Percentiles rank a stretch among this genome's conserved stretches.
Evolutionary conservation across 2,113 vertebrate species (phyloP).

Genomic region (Montifringilla adamsi): DNA sequence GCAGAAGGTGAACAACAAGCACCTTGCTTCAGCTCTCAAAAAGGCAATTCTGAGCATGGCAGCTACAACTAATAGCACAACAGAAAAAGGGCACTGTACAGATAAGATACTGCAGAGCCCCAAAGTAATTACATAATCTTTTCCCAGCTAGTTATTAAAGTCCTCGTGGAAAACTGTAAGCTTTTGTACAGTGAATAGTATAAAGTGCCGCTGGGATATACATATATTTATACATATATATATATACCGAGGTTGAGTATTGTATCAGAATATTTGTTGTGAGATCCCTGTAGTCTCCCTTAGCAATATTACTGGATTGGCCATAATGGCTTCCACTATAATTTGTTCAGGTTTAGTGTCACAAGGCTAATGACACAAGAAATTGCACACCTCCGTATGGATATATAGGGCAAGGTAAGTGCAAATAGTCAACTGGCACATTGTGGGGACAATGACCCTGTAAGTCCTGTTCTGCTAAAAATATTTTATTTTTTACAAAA

Average conservation of each 20-base stretch:
- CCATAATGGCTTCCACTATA: conserved; percentile 76
- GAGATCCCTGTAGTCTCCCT: conserved; percentile 92
- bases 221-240: conserved; percentile 89
- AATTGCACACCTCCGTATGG: conserved; percentile 94
- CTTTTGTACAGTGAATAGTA: conserved; percentile 97
- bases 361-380: conserved; percentile 88
- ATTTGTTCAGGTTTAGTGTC: conserved; percentile 85
- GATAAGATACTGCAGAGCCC: conserved; percentile 80
- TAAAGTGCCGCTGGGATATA: conserved; percentile 98
- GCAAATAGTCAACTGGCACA: conserved; percentile 99
- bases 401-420: conserved; percentile 94
- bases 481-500: conserved; percentile 99
- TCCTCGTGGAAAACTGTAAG: conserved; percentile 82
- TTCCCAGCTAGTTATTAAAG: conserved; percentile 80
- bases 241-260: conserved; percentile 91
- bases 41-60: conserved; percentile 93
- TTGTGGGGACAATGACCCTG: conserved; percentile 99
- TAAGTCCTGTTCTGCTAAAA: conserved; percentile 99
- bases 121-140: conserved; percentile 79
- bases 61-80: conserved; percentile 88
- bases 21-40: conserved; percentile 92
- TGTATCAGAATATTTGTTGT: conserved; percentile 85
- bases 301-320: conserved; percentile 78
- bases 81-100: conserved; percentile 82
- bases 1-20: conserved; percentile 87